These are phyloP conservation scores for Rhopalosiphum nymphaeae DNA, from an alignment of 2,888 invertebrate genomes.

Conservation along the genomic window DNA sequence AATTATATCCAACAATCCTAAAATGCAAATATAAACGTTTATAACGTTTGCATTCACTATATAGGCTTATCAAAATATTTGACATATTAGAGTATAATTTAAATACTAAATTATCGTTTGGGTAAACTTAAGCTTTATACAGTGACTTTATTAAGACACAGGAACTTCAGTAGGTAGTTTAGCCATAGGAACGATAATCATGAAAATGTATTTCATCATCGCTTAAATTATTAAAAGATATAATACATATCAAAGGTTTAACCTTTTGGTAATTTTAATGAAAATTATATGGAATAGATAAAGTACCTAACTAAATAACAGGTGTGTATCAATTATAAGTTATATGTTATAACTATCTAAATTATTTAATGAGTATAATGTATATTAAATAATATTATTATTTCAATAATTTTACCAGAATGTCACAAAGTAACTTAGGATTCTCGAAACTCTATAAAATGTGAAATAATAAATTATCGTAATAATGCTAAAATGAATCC, in stretches of 20 bases:
- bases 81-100: neutral
- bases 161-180: neutral
- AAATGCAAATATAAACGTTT: neutral
- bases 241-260: neutral
- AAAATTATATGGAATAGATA: neutral
- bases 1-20: neutral
- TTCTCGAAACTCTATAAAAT: neutral
- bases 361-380: neutral
- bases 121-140: neutral
- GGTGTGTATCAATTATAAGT: neutral
- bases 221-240: neutral
- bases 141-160: neutral
- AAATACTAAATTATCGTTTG: neutral
- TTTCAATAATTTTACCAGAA: neutral
- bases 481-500: neutral
- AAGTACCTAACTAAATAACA: neutral
- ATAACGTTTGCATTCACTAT: neutral
- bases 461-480: neutral
- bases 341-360: neutral
- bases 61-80: neutral
- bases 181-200: neutral
- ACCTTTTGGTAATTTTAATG: neutral
- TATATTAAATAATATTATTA: neutral
- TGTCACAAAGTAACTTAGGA: neutral
- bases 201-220: neutral